Base-by-base conservation (phyloP, 2,797 vertebrate genomes). In the Distichodus sexfasciatus region DNA sequence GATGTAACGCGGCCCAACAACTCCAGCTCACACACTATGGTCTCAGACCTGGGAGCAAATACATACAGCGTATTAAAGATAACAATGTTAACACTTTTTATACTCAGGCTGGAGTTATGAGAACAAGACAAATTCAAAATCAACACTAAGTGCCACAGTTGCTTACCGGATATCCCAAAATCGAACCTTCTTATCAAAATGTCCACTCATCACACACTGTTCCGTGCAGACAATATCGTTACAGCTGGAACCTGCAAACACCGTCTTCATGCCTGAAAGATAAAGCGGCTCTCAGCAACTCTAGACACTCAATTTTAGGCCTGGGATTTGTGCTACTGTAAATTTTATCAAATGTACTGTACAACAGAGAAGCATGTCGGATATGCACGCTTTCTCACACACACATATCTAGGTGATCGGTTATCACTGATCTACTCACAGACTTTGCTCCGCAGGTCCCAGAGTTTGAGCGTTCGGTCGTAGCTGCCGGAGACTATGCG, bases 361-460 rank as follows among this genome's bases (percentile, higher is more conserved):
- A n/a, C n/a, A n/a, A n/a, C n/a, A n/a, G n/a, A n/a, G n/a, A n/a
- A n/a, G n/a, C n/a, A n/a, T n/a, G n/a, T n/a, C n/a, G n/a, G n/a
- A n/a, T n/a, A n/a, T n/a, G n/a, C n/a, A n/a, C n/a, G n/a, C n/a
- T n/a, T n/a, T n/a, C n/a, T n/a, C n/a, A n/a, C n/a, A n/a, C n/a
- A n/a, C n/a, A n/a, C n/a, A n/a, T n/a, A n/a, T n/a, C n/a, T n/a
- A n/a, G n/a, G n/a, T n/a, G n/a, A n/a, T n/a, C n/a, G n/a, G n/a
- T n/a, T n/a, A n/a, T n/a, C n/a, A n/a, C n/a, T n/a, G n/a, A n/a
- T n/a, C n/a, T 81, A 77, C 94, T 94, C 91, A 95, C 97, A 99
- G 84, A 98, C 95, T 97, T 98, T 98, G 89, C 94, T 98, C 86
- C 95, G 95, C n/a, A 99, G 93, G 77, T 99, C 96, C 97, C 97